These are phyloP conservation scores for Electrophaes corylata DNA, from an alignment of 2,888 invertebrate genomes.

Conservation along the genomic window DNA sequence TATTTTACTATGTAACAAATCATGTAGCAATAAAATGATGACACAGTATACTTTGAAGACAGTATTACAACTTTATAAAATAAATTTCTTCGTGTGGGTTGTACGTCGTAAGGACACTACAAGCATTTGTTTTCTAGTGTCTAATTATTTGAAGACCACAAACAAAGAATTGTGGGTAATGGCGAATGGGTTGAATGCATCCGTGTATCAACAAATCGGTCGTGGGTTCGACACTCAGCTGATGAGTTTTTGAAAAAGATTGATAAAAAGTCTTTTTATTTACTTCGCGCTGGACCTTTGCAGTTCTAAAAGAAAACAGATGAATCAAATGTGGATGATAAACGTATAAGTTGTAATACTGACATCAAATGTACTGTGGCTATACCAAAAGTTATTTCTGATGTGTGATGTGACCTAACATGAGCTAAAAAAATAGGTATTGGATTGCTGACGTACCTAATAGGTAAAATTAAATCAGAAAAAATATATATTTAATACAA, in stretches of 20 bases:
- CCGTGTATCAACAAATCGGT: too few relatives aligned
- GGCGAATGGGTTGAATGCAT: too few relatives aligned
- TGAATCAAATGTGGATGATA: neutral
- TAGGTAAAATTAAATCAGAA: conserved; percentile 34
- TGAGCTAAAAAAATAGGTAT: conserved; percentile 27
- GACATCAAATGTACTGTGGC: conserved; percentile 7
- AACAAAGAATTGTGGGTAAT: too few relatives aligned
- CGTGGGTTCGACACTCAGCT: too few relatives aligned
- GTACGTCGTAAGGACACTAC: too few relatives aligned
- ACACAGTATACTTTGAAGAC: conserved; percentile 5
- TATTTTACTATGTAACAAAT: conserved; percentile 14
- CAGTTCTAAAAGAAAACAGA: neutral
- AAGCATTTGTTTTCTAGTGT: too few relatives aligned
- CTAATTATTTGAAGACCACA: too few relatives aligned
- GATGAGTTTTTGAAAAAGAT: too few relatives aligned
- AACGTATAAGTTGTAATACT: conserved; percentile 11
- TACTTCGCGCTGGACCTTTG: neutral
- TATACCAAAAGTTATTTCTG: conserved; percentile 13
- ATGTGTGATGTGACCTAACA: conserved; percentile 16
- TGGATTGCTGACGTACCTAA: conserved; percentile 45
- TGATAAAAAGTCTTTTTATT: neutral
- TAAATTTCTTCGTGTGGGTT: too few relatives aligned
- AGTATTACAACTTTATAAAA: conserved; percentile 12
- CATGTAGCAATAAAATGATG: conserved; percentile 3
- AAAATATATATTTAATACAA: conserved; percentile 16